Evolutionary conservation across 2,797 vertebrate genomes (phyloP).

Genomic region (Enteromius viviparus): DNA sequence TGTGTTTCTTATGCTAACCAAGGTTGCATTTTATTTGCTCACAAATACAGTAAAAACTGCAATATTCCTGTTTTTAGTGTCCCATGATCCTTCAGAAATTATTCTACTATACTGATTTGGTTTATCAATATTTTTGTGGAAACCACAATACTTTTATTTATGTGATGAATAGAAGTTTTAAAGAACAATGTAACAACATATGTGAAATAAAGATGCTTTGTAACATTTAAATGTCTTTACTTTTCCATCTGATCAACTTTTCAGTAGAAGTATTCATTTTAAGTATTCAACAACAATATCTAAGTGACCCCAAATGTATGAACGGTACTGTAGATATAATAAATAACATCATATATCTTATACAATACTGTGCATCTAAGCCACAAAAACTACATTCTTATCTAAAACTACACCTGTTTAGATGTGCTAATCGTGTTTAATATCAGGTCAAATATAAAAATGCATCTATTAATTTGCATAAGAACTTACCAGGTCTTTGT

Average conservation of each 20-base stretch:
- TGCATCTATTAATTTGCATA: neutral
- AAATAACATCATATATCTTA: neutral
- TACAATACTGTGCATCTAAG: neutral
- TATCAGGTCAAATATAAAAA: constrained; percentile 1
- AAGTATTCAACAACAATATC: neutral
- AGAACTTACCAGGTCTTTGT: constrained; percentile 51
- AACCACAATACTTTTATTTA: neutral
- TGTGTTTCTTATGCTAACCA: neutral
- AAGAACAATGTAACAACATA: neutral
- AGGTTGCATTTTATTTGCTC: neutral
- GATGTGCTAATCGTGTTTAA: neutral
- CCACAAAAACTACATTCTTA: neutral
- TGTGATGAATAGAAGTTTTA: neutral
- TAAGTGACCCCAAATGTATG: neutral
- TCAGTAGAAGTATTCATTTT: neutral
- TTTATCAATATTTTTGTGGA: neutral
- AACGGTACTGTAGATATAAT: neutral
- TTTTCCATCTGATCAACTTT: neutral
- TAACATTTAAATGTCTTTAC: neutral
- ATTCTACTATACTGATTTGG: neutral
- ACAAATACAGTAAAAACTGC: neutral
- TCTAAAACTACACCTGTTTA: neutral
- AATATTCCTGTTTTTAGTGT: neutral
- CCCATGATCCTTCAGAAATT: neutral
- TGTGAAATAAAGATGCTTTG: neutral